Evolutionary conservation across 64 coral and sea anemone species (phyloP), one percentile per base, ranked within the genome.

Genomic region (Stichodactyla helianthus): DNA sequence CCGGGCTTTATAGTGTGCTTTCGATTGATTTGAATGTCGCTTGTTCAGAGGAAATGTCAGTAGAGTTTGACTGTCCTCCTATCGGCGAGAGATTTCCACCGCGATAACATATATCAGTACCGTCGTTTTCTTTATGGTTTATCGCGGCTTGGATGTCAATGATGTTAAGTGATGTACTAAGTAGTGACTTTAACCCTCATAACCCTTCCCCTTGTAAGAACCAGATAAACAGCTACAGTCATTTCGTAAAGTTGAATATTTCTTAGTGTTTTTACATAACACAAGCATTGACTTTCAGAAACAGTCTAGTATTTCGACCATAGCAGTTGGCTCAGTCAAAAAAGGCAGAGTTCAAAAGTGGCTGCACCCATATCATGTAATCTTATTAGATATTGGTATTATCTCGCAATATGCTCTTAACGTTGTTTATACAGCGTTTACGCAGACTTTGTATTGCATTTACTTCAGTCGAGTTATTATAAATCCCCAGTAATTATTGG

Each of bases 101-200:
- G 10, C n/a, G 68, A 74, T 74, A 74, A 4, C 68, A 14, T 74
- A 74, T 74, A 25, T 74, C 27, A 74, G 35, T 74, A 74, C 25
- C n/a, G 25, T 74, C 68, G 27, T 74, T 79, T 81, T 81, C 50
- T 81, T 81, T 20, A 17, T 28, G 78, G 14, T 81, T 81, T 81
- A 81, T 81, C 78, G 52, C 51, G 78, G 52, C 51, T 51, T 19
- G 22, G 52, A 81, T 81, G 78, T 52, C 78, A 81, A 44, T 54
- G 15, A 81, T 54, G 78, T 81, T 81, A 81, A 81, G 78, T 81
- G 78, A 81, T 81, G 78, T 81, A 81, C 78, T 81, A 4, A 53
- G 20, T 53, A 81, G 78, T 81, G 78, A 81, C 78, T 81, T 51
- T 50, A 28, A 54, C 78, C 78, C 20, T 81, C 78, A 20, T 81